phyloP scores from a whole-genome alignment of 2,113 vertebrate genomes.

The Cephalopterus ornatus region DNA sequence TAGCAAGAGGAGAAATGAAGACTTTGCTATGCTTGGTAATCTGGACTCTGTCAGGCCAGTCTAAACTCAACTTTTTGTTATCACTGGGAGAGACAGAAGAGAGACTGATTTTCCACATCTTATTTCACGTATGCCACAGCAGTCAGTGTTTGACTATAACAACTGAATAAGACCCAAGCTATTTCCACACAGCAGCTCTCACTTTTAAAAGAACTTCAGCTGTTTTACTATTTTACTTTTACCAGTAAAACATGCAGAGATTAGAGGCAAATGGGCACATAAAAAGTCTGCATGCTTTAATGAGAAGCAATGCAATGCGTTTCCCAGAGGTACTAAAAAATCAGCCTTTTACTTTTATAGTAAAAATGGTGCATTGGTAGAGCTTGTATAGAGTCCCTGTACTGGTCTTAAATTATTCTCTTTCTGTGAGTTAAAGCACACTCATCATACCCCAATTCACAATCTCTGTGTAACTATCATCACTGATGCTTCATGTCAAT shows the following conservation, averaged over 20 bases:
- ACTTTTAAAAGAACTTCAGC: background rate
- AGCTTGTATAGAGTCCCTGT: background rate
- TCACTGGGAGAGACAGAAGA: background rate
- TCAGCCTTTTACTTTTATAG: background rate
- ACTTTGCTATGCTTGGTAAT: background rate
- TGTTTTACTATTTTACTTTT: too few relatives aligned
- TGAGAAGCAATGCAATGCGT: background rate
- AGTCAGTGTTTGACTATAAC: background rate
- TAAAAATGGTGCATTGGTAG: background rate
- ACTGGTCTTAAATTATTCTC: background rate
- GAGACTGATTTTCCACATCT: background rate
- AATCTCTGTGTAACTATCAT: background rate
- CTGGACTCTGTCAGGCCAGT: background rate
- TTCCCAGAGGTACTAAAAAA: background rate
- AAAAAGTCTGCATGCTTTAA: background rate
- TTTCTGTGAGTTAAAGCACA: background rate
- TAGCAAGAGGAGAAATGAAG: background rate
- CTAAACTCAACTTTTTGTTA: background rate
- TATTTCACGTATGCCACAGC: background rate
- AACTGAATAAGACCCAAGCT: background rate
- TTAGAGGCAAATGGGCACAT: background rate
- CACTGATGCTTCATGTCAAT: background rate
- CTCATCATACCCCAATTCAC: background rate
- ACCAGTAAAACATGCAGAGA: background rate
- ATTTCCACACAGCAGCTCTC: background rate